These are phyloP conservation scores for Cosmia pyralina DNA, from an alignment of 2,888 invertebrate species.

Conservation along the genomic window DNA sequence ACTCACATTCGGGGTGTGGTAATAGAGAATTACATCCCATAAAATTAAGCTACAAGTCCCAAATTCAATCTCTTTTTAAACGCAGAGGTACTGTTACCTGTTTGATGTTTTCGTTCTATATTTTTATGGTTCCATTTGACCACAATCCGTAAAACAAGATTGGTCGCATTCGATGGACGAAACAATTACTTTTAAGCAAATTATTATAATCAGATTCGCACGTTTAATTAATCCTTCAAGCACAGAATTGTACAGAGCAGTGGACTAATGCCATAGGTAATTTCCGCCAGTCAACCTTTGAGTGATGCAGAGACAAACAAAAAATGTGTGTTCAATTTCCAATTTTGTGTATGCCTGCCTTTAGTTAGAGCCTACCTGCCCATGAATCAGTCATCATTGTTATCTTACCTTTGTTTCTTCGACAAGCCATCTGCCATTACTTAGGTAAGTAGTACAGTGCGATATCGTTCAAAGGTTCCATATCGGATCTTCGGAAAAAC, in stretches of 20 bases:
- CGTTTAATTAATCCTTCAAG: too few species aligned
- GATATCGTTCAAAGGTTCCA: too few species aligned
- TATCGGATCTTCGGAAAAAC: too few species aligned
- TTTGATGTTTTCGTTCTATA: not conserved
- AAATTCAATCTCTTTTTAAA: slow-evolving; percentile 12
- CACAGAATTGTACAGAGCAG: too few species aligned
- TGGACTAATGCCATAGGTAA: too few species aligned
- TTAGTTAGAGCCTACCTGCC: not conserved
- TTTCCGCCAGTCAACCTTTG: too few species aligned
- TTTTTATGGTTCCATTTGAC: not conserved
- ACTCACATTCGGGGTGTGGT: slow-evolving; percentile 16
- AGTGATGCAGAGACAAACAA: too few species aligned
- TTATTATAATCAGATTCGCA: not conserved
- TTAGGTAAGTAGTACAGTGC: too few species aligned
- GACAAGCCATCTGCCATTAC: too few species aligned
- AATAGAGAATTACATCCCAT: slow-evolving; percentile 34
- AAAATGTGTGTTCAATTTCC: not conserved
- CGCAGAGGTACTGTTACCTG: not conserved
- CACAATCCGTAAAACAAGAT: not conserved
- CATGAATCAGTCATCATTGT: not conserved
- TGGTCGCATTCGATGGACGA: too few species aligned
- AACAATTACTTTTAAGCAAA: too few species aligned
- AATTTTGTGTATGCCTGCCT: not conserved
- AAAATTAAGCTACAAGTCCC: slow-evolving; percentile 24
- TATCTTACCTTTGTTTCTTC: not conserved